Evolutionary conservation across 2,797 vertebrate genomes (phyloP).

Genomic region (Rhinella marina): DNA sequence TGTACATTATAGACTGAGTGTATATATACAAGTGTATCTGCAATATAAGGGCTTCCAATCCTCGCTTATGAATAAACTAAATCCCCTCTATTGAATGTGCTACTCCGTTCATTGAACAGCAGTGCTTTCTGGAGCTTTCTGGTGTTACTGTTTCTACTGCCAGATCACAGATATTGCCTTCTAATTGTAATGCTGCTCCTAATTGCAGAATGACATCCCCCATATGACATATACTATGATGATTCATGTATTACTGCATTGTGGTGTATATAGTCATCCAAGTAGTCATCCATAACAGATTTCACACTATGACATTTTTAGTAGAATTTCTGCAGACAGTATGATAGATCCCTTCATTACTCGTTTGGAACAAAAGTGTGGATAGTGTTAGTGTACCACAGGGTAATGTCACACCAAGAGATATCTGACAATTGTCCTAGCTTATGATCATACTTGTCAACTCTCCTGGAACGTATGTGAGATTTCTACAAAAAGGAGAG

Average conservation of each 20-base stretch:
- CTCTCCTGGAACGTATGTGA: too few species aligned
- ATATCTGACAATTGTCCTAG: too few species aligned
- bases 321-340: neutral
- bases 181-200: neutral
- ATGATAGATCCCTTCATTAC: neutral
- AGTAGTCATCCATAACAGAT: neutral
- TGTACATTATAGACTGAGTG: too few species aligned
- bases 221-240: neutral
- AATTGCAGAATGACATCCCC: neutral
- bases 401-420: neutral
- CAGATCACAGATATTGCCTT: neutral
- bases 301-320: neutral
- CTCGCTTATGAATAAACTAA: neutral
- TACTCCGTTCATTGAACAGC: neutral
- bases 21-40: neutral
- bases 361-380: neutral
- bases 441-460: too few species aligned
- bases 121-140: neutral
- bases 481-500: too few species aligned
- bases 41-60: neutral
- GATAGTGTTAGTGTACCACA: neutral
- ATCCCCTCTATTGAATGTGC: neutral
- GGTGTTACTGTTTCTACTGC: neutral
- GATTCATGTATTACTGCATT: neutral
- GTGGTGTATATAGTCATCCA: neutral